These are phyloP conservation scores for Rhabdomys pumilio DNA, from an alignment of 2,797 vertebrate species.

Conservation along the genomic window DNA sequence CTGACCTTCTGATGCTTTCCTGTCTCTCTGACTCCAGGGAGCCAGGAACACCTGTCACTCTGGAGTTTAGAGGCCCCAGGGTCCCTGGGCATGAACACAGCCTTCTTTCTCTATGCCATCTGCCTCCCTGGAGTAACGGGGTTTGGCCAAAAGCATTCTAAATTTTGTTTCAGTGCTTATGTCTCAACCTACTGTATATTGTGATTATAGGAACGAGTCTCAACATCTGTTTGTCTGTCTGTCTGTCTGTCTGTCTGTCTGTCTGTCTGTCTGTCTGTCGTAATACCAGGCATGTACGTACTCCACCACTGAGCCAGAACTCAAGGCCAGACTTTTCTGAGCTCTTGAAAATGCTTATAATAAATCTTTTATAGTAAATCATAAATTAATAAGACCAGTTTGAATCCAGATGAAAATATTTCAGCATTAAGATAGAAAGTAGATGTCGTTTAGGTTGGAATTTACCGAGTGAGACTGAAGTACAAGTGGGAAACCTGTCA, in stretches of 20 bases:
- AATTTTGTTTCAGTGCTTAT: not conserved
- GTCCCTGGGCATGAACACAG: not conserved
- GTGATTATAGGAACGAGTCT: not conserved
- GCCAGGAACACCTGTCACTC: not conserved
- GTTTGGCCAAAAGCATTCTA: slow-evolving; percentile 27
- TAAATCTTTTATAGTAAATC: not conserved
- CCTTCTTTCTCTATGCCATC: not conserved
- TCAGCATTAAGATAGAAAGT: not conserved
- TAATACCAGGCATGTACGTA: not conserved
- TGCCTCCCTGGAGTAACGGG: not conserved
- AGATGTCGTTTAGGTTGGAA: not conserved
- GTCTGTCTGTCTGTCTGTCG: not conserved
- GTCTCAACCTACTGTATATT: not conserved
- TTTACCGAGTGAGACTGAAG: not conserved
- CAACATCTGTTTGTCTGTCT: not conserved
- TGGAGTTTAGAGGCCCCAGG: not conserved
- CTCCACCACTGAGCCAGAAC: not conserved
- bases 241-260: not conserved
- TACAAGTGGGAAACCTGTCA: not conserved
- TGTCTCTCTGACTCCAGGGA: not conserved
- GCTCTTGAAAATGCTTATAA: not conserved
- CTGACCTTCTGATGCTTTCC: not conserved
- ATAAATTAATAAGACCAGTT: not conserved
- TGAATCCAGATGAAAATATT: not conserved
- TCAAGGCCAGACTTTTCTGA: not conserved